These are phyloP conservation scores for Ageneiosus marmoratus DNA, from an alignment of 2,113 vertebrate species.

Conservation along the genomic window DNA sequence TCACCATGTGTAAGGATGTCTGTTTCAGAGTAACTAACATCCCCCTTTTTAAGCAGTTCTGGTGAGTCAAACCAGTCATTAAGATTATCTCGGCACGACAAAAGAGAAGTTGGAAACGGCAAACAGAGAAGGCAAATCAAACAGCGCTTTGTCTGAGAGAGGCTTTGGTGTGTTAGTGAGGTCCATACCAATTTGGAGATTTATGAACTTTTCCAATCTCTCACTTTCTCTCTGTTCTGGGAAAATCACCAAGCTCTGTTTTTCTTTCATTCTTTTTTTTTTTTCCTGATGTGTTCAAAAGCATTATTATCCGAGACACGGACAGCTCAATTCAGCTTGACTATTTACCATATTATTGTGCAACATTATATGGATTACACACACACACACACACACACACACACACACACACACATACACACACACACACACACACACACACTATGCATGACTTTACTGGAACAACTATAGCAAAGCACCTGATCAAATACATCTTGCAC, in stretches of 20 bases:
- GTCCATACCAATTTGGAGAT: slow-evolving; percentile 55
- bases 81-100: slow-evolving; percentile 46
- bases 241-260: slow-evolving; percentile 42
- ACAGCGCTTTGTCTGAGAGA: slow-evolving; percentile 48
- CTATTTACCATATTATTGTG: neutral
- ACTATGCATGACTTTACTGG: too few relatives aligned
- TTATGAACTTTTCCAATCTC: slow-evolving; percentile 39
- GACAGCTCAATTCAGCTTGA: slow-evolving; percentile 20
- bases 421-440: too few relatives aligned
- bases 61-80: slow-evolving; percentile 52
- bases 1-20: neutral
- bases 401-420: too few relatives aligned
- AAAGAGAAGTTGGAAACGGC: slow-evolving; percentile 52
- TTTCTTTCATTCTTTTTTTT: too few relatives aligned
- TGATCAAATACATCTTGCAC: neutral
- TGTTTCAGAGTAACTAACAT: slow-evolving; percentile 17
- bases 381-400: neutral
- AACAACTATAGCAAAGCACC: neutral
- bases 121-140: slow-evolving; percentile 52
- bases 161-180: slow-evolving; percentile 49
- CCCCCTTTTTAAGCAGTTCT: slow-evolving; percentile 57
- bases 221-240: slow-evolving; percentile 47
- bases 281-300: slow-evolving; percentile 36
- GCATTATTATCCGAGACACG: slow-evolving; percentile 9
- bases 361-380: neutral